Base-by-base conservation (phyloP, 2,888 invertebrate genomes). In the Adelphocoris suturalis region DNA sequence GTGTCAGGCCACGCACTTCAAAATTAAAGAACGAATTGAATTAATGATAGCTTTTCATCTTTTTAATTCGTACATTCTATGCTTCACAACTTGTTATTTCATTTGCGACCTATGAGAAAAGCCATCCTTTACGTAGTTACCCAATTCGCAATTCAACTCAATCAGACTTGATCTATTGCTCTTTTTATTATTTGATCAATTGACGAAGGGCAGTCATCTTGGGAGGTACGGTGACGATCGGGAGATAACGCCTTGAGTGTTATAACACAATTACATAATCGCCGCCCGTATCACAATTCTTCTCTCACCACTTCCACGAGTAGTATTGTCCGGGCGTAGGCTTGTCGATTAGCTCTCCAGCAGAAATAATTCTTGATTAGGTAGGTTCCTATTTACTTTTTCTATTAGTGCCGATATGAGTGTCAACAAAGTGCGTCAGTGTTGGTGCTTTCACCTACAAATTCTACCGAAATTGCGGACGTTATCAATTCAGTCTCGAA, bases 371-470 rank as follows among this genome's bases (percentile, higher is more conserved):
- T 37, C 37, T 37, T 37, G 37, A 37, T n/a, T n/a, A n/a, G n/a
- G n/a, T n/a, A n/a, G n/a, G n/a, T n/a, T n/a, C n/a, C 37, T 2
- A 37, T 37, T 37, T 7, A 37, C 37, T 37, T 37, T 37, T 37
- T 37, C 3, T 37, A 37, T 37, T 37, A 37, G 37, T 37, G 37
- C 7, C 7, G 37, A 37, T 4, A 86, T 86, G 86, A 61, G 46
- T 46, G 86, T 27, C 47, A 86, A 46, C 61, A 86, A 86, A n/a
- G 75, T 86, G 75, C 86, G 86, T 2, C 85, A 23, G 28, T 68
- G 86, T 47, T 86, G 86, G 86, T 86, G 86, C 48, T 68, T 14
- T 0, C n/a, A 48, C 14, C 5, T 14, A 27, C 57, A 37, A 12
- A 55, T 85, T 19, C 19, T 46, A 13, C 16, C 61, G 46, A 85